Evolutionary conservation across 2,888 invertebrate genomes (phyloP), one percentile per base, ranked within the genome.

Genomic region (Eupsilia transversa): DNA sequence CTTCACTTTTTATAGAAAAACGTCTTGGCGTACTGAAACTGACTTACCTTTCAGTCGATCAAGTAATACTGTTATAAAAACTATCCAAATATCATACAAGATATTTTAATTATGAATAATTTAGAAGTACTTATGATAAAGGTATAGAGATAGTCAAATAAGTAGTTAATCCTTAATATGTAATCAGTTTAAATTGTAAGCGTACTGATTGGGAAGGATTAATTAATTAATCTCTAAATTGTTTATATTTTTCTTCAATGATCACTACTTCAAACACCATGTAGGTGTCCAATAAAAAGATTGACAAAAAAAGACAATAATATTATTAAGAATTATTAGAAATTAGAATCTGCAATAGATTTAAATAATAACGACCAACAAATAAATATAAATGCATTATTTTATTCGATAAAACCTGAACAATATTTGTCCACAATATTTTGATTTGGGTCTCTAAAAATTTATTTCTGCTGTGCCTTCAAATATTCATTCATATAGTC

Each of bases 401-500:
- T 69, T 54, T 68, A 71, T 71, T 71, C 41, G n/a, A 68, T 14
- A 9, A 38, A 38, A 23, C 2, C 14, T 23, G 9, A 27, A 27
- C n/a, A n/a, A n/a, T n/a, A n/a, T n/a, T n/a, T n/a, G 23, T 49
- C 6, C 23, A 27, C 2, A 43, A 6, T n/a, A 20, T 46, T 30
- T 35, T 20, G 2, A 30, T 71, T 20, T 38, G 2, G n/a, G 6
- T 30, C 12, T 6, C 12, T 5, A n/a, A 30, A 27, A 14, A 46
- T n/a, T 3, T 79, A 79, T 33, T 43, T 72, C 6, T 10, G 14
- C 10, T 77, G 77, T 9, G 52, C 7, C n/a, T 67, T 61, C 46
- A 80, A 63, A 66, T 66, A 81, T 14, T 70, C 27, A 43, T 88
- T 83, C 6, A 79, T 35, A 3, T 79, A 1, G 1, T 84, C 77